A percentile compares a stretch with the other conserved stretches of the same genome.
Evolutionary conservation across 1,140 invertebrate species (phyloP).

Genomic region (Sipha flava): DNA sequence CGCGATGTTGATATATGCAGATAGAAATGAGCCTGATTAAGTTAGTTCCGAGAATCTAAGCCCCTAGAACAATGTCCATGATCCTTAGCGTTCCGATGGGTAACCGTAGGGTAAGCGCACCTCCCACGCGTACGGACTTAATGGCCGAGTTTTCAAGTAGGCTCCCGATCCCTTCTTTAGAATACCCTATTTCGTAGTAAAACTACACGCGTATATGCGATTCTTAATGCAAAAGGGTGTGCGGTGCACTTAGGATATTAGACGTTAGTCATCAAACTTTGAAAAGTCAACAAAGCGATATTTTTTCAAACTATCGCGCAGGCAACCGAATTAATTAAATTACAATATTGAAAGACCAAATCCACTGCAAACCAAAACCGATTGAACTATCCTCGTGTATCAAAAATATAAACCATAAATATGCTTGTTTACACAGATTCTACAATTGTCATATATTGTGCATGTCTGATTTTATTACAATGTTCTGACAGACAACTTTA

Average conservation of each 20-base stretch:
- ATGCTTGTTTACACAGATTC: too few species aligned
- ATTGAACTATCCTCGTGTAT: too few species aligned
- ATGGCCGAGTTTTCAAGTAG: background rate
- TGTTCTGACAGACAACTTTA: too few species aligned
- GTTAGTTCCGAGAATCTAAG: background rate
- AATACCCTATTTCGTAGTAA: background rate
- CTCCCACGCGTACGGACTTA: background rate
- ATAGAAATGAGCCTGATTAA: background rate
- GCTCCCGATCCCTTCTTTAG: background rate
- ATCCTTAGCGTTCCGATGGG: constrained; percentile 4
- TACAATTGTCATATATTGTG: too few species aligned
- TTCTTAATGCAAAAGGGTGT: background rate
- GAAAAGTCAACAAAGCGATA: background rate
- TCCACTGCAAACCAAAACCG: too few species aligned
- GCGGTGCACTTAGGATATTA: background rate
- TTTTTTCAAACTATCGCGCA: too few species aligned
- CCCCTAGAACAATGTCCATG: background rate
- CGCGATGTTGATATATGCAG: background rate
- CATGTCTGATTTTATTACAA: too few species aligned
- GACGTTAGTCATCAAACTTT: background rate
- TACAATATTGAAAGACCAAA: too few species aligned
- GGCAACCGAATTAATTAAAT: too few species aligned
- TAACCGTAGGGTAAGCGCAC: background rate
- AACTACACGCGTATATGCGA: background rate
- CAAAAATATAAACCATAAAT: too few species aligned